Evolutionary conservation across 2,888 invertebrate species (phyloP).

Genomic region (Lampropteryx suffumata): DNA sequence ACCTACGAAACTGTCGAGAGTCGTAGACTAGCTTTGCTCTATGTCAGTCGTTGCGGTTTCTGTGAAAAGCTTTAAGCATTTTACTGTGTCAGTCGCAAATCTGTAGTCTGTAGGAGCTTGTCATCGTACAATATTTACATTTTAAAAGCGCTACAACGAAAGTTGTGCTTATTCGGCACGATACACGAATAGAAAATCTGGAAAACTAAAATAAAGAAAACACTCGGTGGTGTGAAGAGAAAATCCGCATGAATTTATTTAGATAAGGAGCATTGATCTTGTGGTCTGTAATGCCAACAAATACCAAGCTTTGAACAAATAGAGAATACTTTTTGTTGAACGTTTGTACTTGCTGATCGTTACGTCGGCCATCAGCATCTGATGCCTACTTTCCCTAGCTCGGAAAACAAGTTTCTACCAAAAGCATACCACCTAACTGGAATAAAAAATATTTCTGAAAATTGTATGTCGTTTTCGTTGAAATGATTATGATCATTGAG

Average conservation of each 20-base stretch:
- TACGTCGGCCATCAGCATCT: no score
- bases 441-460: constrained; percentile 1
- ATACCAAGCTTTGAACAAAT: no score
- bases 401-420: no score
- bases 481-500: constrained; percentile 41
- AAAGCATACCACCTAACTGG: no score
- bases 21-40: background rate
- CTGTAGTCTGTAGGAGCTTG: constrained; percentile 24
- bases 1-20: no score
- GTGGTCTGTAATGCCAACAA: no score
- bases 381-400: no score
- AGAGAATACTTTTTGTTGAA: no score
- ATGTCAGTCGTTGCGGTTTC: constrained; percentile 14
- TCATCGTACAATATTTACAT: constrained; percentile 27
- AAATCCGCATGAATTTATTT: constrained; percentile 2
- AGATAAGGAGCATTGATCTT: no score
- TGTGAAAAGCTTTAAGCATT: constrained; percentile 34
- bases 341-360: no score
- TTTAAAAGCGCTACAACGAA: constrained; percentile 27
- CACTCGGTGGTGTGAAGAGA: constrained; percentile 1
- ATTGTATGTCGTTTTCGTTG: constrained; percentile 34
- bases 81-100: constrained; percentile 16
- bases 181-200: constrained; percentile 7
- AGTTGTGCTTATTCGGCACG: constrained; percentile 16
- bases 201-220: constrained; percentile 15